Evolutionary conservation across 1,140 invertebrate genomes (phyloP).

Genomic region (Neodiprion fabricii): DNA sequence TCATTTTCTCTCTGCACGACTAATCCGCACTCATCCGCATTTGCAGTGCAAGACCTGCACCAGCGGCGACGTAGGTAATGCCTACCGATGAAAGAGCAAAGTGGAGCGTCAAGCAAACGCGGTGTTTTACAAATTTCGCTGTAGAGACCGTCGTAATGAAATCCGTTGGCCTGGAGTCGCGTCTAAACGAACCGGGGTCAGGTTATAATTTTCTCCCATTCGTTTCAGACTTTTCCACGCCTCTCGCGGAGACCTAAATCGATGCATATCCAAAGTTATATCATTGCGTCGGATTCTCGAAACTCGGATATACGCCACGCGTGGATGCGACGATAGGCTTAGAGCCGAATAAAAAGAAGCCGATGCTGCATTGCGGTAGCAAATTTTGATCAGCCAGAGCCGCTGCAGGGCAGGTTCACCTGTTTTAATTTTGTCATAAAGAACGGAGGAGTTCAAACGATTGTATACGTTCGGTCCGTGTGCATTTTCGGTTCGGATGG

Average conservation of each 20-base stretch:
- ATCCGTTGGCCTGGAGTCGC: too few relatives aligned
- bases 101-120: too few relatives aligned
- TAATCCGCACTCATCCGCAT: not conserved
- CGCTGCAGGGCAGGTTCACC: conserved; percentile 21
- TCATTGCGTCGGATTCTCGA: not conserved
- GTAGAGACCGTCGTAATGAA: too few relatives aligned
- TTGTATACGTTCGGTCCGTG: conserved; percentile 5
- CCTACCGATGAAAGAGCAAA: too few relatives aligned
- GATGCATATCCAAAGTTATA: not conserved
- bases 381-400: conserved; percentile 24
- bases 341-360: not conserved
- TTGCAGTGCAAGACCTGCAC: not conserved
- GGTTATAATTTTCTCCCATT: too few relatives aligned
- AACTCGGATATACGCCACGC: not conserved
- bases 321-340: not conserved
- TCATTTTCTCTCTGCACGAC: not conserved
- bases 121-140: too few relatives aligned
- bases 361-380: conserved; percentile 8
- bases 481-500: not conserved
- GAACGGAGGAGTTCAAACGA: conserved; percentile 36
- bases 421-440: conserved; percentile 43
- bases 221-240: too few relatives aligned
- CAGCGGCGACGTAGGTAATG: too few relatives aligned
- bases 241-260: not conserved
- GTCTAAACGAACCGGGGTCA: too few relatives aligned